phyloP scores from a whole-genome alignment of 2,888 invertebrate genomes.

The Cyrtodaria siliqua region DNA sequence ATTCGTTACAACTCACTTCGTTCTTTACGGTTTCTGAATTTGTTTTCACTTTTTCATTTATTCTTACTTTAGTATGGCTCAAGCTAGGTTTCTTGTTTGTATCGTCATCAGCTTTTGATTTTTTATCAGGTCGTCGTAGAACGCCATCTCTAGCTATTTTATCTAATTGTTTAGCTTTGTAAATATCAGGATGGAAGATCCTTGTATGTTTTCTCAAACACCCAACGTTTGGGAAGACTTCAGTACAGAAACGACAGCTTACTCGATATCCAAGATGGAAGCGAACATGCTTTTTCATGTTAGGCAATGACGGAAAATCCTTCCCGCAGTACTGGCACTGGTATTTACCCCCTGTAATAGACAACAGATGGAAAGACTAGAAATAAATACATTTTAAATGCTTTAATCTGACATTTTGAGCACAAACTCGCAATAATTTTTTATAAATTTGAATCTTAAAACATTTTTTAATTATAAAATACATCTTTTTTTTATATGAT shows the following conservation, averaged over 20 bases:
- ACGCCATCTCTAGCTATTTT: slow-evolving; percentile 42
- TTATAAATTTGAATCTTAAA: no score
- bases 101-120: slow-evolving; percentile 4
- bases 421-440: no score
- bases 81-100: neutral
- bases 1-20: slow-evolving; percentile 11
- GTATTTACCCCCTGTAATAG: slow-evolving; percentile 46
- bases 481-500: no score
- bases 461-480: no score
- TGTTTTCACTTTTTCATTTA: slow-evolving; percentile 6
- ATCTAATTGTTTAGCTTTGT: slow-evolving; percentile 52
- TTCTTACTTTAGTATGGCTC: neutral
- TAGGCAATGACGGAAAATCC: slow-evolving; percentile 83
- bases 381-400: no score
- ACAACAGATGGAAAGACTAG: no score
- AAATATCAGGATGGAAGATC: slow-evolving; percentile 63
- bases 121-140: slow-evolving; percentile 50
- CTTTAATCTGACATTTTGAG: no score
- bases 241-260: slow-evolving; percentile 73
- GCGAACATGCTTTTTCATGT: slow-evolving; percentile 84
- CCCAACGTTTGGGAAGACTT: slow-evolving; percentile 69
- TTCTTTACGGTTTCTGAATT: slow-evolving; percentile 22
- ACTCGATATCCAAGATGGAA: slow-evolving; percentile 77
- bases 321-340: slow-evolving; percentile 81
- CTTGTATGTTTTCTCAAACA: slow-evolving; percentile 67